Conservation (phyloP, 2,797 vertebrate species). For the Coregonus suidteri region DNA sequence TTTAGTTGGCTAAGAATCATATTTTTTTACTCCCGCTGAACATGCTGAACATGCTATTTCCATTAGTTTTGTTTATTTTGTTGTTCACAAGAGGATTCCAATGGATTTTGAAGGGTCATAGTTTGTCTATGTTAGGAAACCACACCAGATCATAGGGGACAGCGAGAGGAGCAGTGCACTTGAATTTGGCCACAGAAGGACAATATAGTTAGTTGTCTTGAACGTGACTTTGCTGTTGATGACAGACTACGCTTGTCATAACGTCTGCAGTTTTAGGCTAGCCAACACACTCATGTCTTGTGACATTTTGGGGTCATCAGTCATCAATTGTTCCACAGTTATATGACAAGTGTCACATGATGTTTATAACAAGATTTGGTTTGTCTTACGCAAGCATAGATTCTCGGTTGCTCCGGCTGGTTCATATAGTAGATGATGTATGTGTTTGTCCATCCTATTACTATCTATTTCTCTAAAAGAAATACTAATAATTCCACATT, state of each 20-base stretch:
- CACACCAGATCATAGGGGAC: background rate
- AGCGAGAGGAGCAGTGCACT: background rate
- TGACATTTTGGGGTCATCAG: constrained; percentile 65
- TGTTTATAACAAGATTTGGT: constrained; percentile 21
- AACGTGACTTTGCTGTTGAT: constrained; percentile 31
- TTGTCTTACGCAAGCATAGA: background rate
- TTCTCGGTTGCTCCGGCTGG: background rate
- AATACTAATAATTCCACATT: background rate
- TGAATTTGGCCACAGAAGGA: constrained; percentile 35
- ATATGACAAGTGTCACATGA: constrained; percentile 41
- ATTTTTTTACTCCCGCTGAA: too few relatives aligned
- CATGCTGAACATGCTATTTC: too few relatives aligned
- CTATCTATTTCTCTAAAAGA: background rate
- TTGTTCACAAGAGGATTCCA: background rate
- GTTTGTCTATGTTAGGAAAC: background rate
- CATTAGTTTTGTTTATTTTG: constrained; percentile 4
- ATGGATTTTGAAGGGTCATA: background rate
- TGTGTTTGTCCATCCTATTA: background rate
- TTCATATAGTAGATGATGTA: background rate
- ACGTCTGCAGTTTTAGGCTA: constrained; percentile 25
- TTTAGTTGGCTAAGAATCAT: background rate
- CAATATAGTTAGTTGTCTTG: constrained; percentile 6
- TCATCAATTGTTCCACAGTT: constrained; percentile 49
- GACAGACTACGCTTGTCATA: constrained; percentile 37
- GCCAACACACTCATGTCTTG: constrained; percentile 41